Evolutionary conservation across 2,797 vertebrate species (phyloP).

Genomic region (Erithacus rubecula): DNA sequence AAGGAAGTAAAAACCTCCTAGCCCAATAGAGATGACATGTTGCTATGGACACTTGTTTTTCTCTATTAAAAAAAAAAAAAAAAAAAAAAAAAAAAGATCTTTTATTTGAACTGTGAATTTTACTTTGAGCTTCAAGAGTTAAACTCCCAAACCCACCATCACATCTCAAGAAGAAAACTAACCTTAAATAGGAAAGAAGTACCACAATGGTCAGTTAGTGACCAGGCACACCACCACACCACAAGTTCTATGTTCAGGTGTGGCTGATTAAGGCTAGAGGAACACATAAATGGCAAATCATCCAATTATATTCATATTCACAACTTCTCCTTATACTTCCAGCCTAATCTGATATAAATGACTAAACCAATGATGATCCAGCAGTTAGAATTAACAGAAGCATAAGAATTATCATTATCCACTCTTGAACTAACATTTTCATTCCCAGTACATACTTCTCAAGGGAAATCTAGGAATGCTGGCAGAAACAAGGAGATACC

Average conservation of each 20-base stretch:
- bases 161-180: constrained; percentile 32
- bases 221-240: neutral
- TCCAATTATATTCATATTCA: neutral
- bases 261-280: neutral
- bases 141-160: constrained; percentile 4
- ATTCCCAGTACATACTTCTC: neutral
- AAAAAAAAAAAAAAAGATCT: neutral
- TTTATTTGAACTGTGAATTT: constrained; percentile 30
- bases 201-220: neutral
- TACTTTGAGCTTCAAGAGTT: constrained; percentile 23
- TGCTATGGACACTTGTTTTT: neutral
- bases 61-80: neutral
- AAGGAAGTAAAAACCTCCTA: neutral
- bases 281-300: neutral
- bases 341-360: neutral
- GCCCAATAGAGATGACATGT: neutral
- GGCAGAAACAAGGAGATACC: neutral
- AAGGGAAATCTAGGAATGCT: neutral
- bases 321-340: neutral
- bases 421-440: neutral
- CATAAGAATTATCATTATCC: neutral
- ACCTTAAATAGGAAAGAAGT: constrained; percentile 1
- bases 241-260: neutral
- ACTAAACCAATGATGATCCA: neutral
- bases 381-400: neutral